phyloP scores from a whole-genome alignment of 2,797 vertebrate genomes.

The Sylvia borin region DNA sequence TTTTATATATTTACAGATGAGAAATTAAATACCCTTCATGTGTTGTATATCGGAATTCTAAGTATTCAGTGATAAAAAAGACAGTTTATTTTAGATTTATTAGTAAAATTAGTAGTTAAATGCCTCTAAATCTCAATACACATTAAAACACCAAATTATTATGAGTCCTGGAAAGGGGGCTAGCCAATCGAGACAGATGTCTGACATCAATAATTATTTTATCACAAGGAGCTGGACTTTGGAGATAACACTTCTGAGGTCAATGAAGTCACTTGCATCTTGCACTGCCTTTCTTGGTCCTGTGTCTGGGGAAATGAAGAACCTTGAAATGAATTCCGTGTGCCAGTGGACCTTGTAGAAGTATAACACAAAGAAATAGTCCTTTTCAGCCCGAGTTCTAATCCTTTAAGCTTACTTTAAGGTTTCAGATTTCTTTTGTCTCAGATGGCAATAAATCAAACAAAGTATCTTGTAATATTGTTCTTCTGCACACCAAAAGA shows the following conservation, averaged over 20 bases:
- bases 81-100: background rate
- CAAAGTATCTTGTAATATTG: background rate
- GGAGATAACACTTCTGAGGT: background rate
- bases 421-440: background rate
- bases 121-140: background rate
- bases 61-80: background rate
- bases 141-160: background rate
- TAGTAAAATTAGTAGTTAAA: background rate
- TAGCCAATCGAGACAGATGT: background rate
- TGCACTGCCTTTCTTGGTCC: background rate
- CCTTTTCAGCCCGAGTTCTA: background rate
- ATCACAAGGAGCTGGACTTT: background rate
- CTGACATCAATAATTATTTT: background rate
- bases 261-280: background rate
- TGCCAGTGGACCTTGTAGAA: background rate
- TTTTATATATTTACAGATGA: background rate
- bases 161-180: background rate
- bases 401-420: background rate
- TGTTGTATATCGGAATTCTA: background rate
- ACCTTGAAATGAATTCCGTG: background rate
- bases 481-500: background rate
- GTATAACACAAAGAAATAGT: background rate
- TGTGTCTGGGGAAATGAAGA: background rate
- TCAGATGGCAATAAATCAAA: background rate
- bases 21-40: background rate